Evolutionary conservation across 2,797 vertebrate genomes (phyloP).

Genomic region (Silurus aristotelis): DNA sequence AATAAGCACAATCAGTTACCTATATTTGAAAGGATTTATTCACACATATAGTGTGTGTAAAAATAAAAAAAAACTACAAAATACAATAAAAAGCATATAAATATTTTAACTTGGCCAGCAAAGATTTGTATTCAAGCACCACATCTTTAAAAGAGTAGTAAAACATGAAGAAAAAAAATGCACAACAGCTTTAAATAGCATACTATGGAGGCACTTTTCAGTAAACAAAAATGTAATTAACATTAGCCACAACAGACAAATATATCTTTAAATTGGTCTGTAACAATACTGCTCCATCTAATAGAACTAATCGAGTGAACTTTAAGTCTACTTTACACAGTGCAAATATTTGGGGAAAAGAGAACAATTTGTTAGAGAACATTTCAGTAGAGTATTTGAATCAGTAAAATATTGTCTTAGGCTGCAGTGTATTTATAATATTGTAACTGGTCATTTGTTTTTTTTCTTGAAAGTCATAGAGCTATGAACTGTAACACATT

Average conservation of each 20-base stretch:
- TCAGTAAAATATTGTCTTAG: background rate
- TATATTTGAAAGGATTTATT: constrained; percentile 2
- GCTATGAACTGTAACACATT: background rate
- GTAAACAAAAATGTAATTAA: background rate
- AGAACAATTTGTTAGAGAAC: background rate
- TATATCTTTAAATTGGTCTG: background rate
- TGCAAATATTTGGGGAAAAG: background rate
- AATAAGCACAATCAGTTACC: background rate
- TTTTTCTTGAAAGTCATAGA: background rate
- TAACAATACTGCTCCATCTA: background rate
- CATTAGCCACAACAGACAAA: background rate
- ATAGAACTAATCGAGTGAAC: constrained; percentile 1
- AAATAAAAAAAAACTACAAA: background rate
- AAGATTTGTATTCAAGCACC: background rate
- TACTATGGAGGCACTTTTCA: constrained; percentile 19
- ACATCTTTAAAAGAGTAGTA: background rate
- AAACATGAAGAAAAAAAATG: background rate
- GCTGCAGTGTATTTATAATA: background rate
- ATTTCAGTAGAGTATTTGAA: constrained; percentile 2
- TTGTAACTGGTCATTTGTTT: background rate
- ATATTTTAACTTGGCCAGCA: background rate
- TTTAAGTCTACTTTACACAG: background rate
- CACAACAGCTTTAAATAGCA: background rate
- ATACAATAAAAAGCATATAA: background rate
- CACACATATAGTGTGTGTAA: no score